Evolutionary conservation across 2,113 vertebrate genomes (phyloP), one percentile per base, ranked within the genome.

Genomic region (Nicator chloris): DNA sequence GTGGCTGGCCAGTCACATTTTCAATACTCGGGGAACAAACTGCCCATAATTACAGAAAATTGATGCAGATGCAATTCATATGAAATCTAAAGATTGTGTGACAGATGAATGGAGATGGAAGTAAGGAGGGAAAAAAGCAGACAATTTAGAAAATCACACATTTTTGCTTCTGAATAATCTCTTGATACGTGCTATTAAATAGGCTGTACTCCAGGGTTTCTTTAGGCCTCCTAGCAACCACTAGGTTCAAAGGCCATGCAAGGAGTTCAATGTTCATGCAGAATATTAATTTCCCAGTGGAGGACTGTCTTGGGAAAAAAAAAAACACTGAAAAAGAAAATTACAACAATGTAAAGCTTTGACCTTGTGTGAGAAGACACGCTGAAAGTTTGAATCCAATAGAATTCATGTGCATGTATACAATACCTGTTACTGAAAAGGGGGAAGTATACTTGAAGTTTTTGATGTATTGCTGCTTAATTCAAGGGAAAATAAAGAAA

Each of bases 211-310:
- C 95, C 95, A 77, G 83, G 90, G 95, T 96, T 94, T 96, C 92
- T 97, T 94, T 53, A 93, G 75, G 95, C 97, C 93, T 97, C 97
- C 98, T 97, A 98, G 97, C 98, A 98, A 97, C 97, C 92, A 64
- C 86, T 40, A 42, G 87, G 97, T 98, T 98, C 97, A 98, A 93
- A 97, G 97, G 96, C 95, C 95, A 88, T 82, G 96, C 93, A 94
- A 95, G 94, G 94, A 92, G 92, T 92, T 94, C 94, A 97, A 97
- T 97, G 93, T 97, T 98, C 93, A 94, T 97, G 86, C 13, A 51
- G 96, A 96, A 96, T 96, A 96, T 97, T 97, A 95, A 97, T 97
- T 97, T 97, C 95, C 88, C 92, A 70, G 20, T 72, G 84, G 91
- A 97, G 54, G 82, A 73, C 63, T 88, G 82, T 88, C 88, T 92